Evolutionary conservation across 1,140 invertebrate species (phyloP).

Genomic region (Drosophila nigromelanica): DNA sequence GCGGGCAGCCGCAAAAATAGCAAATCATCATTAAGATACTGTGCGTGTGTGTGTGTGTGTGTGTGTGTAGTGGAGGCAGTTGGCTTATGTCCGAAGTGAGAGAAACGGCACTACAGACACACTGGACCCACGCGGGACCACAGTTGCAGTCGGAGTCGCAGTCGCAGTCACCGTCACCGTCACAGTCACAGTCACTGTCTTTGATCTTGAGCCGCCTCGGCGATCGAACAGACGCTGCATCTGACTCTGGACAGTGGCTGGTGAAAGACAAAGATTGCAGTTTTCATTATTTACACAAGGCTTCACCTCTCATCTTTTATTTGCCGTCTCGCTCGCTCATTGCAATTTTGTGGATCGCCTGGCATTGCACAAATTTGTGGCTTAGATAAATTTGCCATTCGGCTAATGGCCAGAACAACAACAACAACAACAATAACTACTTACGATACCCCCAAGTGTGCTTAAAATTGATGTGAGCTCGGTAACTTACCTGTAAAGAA

Average conservation of each 20-base stretch:
- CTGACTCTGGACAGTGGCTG: slow-evolving; percentile 24
- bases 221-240: slow-evolving; percentile 32
- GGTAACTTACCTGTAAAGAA: slow-evolving; percentile 66
- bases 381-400: slow-evolving; percentile 56
- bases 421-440: slow-evolving; percentile 18
- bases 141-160: not conserved
- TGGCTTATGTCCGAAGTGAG: slow-evolving; percentile 35
- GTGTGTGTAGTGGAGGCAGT: too few relatives aligned
- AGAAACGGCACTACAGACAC: slow-evolving; percentile 45
- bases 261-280: slow-evolving; percentile 58
- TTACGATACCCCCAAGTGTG: slow-evolving; percentile 50
- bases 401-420: slow-evolving; percentile 45
- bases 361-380: slow-evolving; percentile 36
- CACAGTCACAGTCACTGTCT: slow-evolving; percentile 3
- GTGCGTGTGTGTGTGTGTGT: not conserved
- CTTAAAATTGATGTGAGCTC: slow-evolving; percentile 22
- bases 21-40: slow-evolving; percentile 76
- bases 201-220: slow-evolving; percentile 35
- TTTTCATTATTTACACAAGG: slow-evolving; percentile 60
- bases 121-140: slow-evolving; percentile 7
- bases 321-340: not conserved
- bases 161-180: slow-evolving; percentile 2
- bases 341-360: slow-evolving; percentile 18
- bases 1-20: slow-evolving; percentile 52
- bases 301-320: slow-evolving; percentile 23